A percentile compares a stretch with the other conserved stretches of the same genome.
Conservation (phyloP, 2,797 vertebrate genomes). For the Typhlichthys subterraneus region DNA sequence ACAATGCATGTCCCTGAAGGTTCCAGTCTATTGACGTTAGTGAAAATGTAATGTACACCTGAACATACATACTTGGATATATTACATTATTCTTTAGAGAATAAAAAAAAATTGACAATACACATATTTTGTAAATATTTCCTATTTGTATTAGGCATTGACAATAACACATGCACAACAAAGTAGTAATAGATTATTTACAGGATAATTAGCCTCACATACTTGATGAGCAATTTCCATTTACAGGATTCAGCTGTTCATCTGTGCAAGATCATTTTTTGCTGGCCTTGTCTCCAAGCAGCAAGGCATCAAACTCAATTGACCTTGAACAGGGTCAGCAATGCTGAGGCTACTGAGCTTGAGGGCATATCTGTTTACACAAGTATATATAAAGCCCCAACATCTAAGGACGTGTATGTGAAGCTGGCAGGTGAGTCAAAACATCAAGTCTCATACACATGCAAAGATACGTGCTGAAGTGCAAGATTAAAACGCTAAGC, state of each 20-base stretch:
- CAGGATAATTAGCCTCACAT: too few relatives aligned
- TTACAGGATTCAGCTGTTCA: slow-evolving; percentile 4
- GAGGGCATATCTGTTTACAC: slow-evolving; percentile 19
- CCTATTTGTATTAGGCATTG: too few relatives aligned
- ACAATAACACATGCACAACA: too few relatives aligned
- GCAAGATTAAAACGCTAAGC: slow-evolving; percentile 14
- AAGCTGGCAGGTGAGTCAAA: neutral
- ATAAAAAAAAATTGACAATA: too few relatives aligned
- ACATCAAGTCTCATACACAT: slow-evolving; percentile 1
- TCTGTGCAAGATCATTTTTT: slow-evolving; percentile 20
- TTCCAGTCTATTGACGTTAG: neutral
- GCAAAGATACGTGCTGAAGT: neutral
- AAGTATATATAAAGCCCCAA: neutral
- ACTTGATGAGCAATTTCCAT: neutral
- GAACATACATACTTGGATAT: too few relatives aligned
- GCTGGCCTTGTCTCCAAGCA: slow-evolving; percentile 30
- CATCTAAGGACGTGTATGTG: slow-evolving; percentile 23
- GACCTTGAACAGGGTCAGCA: slow-evolving; percentile 59
- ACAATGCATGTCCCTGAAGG: slow-evolving; percentile 28
- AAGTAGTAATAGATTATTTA: too few relatives aligned
- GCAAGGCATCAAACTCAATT: slow-evolving; percentile 55
- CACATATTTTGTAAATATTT: too few relatives aligned
- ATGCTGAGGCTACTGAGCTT: slow-evolving; percentile 17
- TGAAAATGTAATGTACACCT: neutral
- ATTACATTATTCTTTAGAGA: too few relatives aligned